Evolutionary conservation across 2,888 invertebrate species (phyloP).

Genomic region (Plagodis dolabraria): DNA sequence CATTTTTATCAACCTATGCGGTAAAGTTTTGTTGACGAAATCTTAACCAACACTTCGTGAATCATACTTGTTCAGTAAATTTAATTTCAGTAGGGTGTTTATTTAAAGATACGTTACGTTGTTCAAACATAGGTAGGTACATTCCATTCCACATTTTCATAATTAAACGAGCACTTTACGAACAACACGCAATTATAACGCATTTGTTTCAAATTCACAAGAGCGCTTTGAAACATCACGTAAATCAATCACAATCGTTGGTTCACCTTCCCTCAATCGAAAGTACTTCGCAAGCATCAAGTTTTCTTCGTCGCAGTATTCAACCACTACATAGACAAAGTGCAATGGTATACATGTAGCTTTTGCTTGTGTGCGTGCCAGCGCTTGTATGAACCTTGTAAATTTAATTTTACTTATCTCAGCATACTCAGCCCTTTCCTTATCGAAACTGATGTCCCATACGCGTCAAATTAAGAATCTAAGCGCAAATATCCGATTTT

Average conservation of each 20-base stretch:
- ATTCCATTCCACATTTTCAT: neutral
- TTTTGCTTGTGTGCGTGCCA: slow-evolving; percentile 63
- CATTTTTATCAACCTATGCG: no score
- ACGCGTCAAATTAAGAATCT: slow-evolving; percentile 42
- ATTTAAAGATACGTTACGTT: neutral
- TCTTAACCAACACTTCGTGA: no score
- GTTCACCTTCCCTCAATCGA: slow-evolving; percentile 32
- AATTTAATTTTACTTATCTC: slow-evolving; percentile 75
- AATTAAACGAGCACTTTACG: neutral
- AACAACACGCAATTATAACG: slow-evolving; percentile 1
- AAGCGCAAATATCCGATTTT: slow-evolving; percentile 27
- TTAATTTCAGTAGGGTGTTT: no score
- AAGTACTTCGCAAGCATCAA: slow-evolving; percentile 51
- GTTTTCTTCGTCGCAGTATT: slow-evolving; percentile 51
- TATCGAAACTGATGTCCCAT: slow-evolving; percentile 56
- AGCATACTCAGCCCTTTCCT: slow-evolving; percentile 64
- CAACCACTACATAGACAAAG: slow-evolving; percentile 62
- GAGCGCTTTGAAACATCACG: slow-evolving; percentile 13
- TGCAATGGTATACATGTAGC: slow-evolving; percentile 62
- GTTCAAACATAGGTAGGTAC: neutral
- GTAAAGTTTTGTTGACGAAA: no score
- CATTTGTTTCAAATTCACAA: neutral
- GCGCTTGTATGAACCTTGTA: slow-evolving; percentile 76
- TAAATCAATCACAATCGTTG: slow-evolving; percentile 23
- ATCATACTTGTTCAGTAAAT: no score